These are phyloP conservation scores for Anolis carolinensis DNA, from an alignment of 2,113 vertebrate species.

Conservation along the genomic window DNA sequence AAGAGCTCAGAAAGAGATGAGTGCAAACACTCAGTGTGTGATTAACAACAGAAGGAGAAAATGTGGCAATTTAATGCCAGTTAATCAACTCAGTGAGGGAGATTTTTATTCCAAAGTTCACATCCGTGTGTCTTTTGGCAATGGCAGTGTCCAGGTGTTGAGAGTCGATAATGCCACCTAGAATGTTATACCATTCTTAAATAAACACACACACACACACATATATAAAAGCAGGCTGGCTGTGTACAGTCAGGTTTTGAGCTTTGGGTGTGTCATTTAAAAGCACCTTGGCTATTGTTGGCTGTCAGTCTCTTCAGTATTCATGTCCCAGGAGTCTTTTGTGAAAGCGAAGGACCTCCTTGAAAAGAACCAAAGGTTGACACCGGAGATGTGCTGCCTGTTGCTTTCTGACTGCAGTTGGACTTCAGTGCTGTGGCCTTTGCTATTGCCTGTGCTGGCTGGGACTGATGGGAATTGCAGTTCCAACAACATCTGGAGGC, in stretches of 20 bases:
- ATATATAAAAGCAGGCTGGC: not conserved
- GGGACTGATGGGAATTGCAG: no score
- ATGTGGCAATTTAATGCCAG: not conserved
- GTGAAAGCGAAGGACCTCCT: not conserved
- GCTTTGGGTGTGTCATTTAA: not conserved
- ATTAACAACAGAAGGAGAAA: no score
- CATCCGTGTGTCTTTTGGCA: not conserved
- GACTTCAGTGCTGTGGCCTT: not conserved
- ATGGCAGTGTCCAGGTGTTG: not conserved
- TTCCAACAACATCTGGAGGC: no score
- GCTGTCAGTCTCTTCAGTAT: not conserved
- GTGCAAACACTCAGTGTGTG: no score
- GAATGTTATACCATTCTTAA: not conserved
- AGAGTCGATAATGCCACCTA: not conserved
- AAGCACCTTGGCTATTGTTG: not conserved
- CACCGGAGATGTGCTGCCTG: not conserved
- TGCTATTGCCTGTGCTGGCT: not conserved
- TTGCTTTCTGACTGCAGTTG: not conserved
- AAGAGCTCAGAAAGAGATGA: not conserved
- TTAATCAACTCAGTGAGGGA: not conserved
- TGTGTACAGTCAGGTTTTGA: not conserved
- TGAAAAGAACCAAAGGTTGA: not conserved
- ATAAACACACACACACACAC: not conserved
- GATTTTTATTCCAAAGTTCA: not conserved
- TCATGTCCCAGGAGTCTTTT: not conserved